Percentiles rank a stretch among this genome's conserved stretches.
Evolutionary conservation across 2,888 invertebrate genomes (phyloP).

Genomic region (Rhopalosiphum nymphaeae): DNA sequence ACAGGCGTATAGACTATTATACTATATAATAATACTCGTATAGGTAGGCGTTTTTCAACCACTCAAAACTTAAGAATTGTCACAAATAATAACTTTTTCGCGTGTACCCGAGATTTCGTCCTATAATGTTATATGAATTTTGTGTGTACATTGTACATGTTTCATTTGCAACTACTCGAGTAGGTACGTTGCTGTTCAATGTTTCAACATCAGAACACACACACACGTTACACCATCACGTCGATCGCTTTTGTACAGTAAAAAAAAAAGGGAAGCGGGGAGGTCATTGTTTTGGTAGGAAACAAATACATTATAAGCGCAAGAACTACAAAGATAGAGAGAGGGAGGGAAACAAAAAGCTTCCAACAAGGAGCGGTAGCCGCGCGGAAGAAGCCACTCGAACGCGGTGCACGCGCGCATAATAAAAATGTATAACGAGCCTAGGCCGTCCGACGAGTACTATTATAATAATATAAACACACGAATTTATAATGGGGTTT

Average conservation of each 20-base stretch:
- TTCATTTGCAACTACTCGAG: neutral
- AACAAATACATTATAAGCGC: neutral
- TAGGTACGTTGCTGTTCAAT: neutral
- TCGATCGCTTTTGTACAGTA: neutral
- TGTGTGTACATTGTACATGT: neutral
- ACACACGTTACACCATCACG: neutral
- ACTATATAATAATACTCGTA: neutral
- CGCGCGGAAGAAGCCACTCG: neutral
- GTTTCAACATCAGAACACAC: neutral
- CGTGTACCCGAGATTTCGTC: neutral
- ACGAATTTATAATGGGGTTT: constrained; percentile 43
- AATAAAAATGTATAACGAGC: constrained; percentile 27
- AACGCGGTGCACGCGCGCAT: neutral
- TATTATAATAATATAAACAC: neutral
- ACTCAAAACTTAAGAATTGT: neutral
- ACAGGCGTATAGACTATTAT: neutral
- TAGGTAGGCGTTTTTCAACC: neutral
- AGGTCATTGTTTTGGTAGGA: neutral
- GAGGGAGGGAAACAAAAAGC: neutral
- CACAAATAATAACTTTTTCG: neutral
- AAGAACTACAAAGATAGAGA: neutral
- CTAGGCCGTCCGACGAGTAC: neutral
- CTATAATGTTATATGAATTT: neutral
- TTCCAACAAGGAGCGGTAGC: neutral
- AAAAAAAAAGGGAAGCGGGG: neutral